Base-by-base conservation (phyloP, 2,113 vertebrate genomes). In the Hippocampus barbouri region DNA sequence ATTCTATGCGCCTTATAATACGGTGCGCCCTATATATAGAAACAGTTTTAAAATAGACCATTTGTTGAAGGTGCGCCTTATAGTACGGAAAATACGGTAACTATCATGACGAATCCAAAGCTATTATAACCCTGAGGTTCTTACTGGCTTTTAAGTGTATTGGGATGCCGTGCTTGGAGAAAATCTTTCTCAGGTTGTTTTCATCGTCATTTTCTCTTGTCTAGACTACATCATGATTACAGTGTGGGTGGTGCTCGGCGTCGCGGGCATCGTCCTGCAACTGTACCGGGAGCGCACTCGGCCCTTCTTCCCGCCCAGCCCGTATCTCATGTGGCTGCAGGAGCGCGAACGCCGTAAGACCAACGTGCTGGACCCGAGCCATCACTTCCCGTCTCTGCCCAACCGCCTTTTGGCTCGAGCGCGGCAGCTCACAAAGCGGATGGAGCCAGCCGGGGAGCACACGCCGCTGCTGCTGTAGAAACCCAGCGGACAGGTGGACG, bases 281-380 rank as follows among this genome's bases (percentile, higher is more conserved):
- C 91, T 97, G 3, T 93, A 92, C 70, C 89, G 94, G 8, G 97
- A 97, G 80, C 91, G 93, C 34, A 87, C 87, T 0, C 89, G 89
- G 1, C 91, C 94, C 0, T 90, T 91, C 63, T 98, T 98, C 87
- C 97, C 96, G 0, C 94, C 96, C 0, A 95, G 96, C 69, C 96
- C 96, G 0, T 99, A 98, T 60, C 79, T 94, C 69, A 75, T 93
- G 85, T 99, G 97, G 97, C 93, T 91, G 70, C 91, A 94, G 49
- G 95, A 97, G 20, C 90, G 92, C 12, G 95, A 96, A 38, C 94
- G 96, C 1, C 94, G 97, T n/a, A 92, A 93, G 47, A 99, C 97
- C 5, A 99, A 99, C 75, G 88, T 99, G 30, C 88, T 98, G 75
- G 96, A 98, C 80, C 97, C 97, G 2, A 98, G 95, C 84, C 89